These are phyloP conservation scores for Drosophila stalkeri DNA, from an alignment of 2,888 invertebrate genomes.

Conservation along the genomic window DNA sequence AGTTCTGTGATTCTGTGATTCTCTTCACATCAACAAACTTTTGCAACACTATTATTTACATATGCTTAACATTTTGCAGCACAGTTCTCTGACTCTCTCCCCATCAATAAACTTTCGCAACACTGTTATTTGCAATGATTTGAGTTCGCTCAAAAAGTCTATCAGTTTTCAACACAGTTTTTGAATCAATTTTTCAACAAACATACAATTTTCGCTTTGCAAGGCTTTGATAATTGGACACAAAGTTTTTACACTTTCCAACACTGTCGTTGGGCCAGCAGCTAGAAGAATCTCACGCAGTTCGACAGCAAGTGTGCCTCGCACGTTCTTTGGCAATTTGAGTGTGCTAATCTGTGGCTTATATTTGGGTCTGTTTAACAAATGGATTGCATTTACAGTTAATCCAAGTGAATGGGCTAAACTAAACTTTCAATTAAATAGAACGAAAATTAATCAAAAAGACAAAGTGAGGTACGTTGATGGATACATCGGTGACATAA, in stretches of 20 bases:
- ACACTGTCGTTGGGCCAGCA: background rate
- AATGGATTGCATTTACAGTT: slow-evolving; percentile 52
- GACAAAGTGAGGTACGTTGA: slow-evolving; percentile 28
- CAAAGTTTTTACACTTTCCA: background rate
- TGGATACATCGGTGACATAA: slow-evolving; percentile 36
- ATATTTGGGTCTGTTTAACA: slow-evolving; percentile 25
- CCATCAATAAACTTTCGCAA: too few species aligned
- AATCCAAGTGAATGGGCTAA: slow-evolving; percentile 52
- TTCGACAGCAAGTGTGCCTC: background rate
- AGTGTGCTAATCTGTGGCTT: slow-evolving; percentile 2
- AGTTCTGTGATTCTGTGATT: too few species aligned
- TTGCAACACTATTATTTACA: too few species aligned
- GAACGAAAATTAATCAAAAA: slow-evolving; percentile 69
- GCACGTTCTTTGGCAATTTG: background rate
- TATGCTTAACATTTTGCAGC: too few species aligned
- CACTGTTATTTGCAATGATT: too few species aligned
- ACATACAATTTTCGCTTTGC: background rate
- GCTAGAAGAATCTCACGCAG: background rate
- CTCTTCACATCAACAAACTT: too few species aligned
- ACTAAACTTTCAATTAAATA: slow-evolving; percentile 72
- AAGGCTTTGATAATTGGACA: background rate
- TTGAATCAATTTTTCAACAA: too few species aligned
- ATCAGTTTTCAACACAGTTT: too few species aligned
- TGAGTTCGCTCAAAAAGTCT: too few species aligned
- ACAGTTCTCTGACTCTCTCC: too few species aligned